A percentile compares a stretch with the other conserved stretches of the same genome.
Evolutionary conservation across 2,797 vertebrate genomes (phyloP).

Genomic region (Sebastes kiyomatsui): DNA sequence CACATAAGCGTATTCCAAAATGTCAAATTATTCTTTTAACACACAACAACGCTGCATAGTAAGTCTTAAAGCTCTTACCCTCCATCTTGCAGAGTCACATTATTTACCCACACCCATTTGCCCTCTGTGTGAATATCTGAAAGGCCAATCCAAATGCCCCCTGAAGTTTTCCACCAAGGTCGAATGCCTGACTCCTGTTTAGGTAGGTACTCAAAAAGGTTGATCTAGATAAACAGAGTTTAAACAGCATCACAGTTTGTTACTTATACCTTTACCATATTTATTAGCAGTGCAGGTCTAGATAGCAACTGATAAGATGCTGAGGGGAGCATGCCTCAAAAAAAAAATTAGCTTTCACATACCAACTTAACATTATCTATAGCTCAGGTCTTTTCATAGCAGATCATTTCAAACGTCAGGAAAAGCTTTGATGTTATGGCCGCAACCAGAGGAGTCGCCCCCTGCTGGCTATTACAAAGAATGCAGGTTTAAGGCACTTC

Average conservation of each 20-base stretch:
- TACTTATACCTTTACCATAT: neutral
- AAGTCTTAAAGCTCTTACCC: conserved; percentile 25
- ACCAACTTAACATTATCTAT: neutral
- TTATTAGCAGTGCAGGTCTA: neutral
- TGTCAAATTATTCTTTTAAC: neutral
- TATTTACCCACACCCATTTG: conserved; percentile 51
- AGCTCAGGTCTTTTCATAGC: neutral
- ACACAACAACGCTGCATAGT: neutral
- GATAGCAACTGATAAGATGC: neutral
- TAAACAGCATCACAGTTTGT: neutral
- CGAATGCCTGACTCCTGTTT: neutral
- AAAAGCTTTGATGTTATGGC: neutral
- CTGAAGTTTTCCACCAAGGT: rapidly evolving
- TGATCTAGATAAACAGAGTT: conserved; percentile 12
- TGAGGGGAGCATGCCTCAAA: neutral
- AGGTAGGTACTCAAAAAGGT: conserved; percentile 30
- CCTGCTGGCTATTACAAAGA: too few species aligned
- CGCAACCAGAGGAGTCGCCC: neutral
- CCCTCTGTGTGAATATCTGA: conserved; percentile 5
- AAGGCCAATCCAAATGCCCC: conserved; percentile 39
- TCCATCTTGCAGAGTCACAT: neutral
- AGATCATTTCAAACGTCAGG: neutral
- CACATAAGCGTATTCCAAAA: neutral
- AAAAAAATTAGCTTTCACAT: neutral
- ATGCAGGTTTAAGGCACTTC: too few species aligned